Conservation (phyloP, 2,797 vertebrate genomes). For the Tenualosa thibaudeaui region DNA sequence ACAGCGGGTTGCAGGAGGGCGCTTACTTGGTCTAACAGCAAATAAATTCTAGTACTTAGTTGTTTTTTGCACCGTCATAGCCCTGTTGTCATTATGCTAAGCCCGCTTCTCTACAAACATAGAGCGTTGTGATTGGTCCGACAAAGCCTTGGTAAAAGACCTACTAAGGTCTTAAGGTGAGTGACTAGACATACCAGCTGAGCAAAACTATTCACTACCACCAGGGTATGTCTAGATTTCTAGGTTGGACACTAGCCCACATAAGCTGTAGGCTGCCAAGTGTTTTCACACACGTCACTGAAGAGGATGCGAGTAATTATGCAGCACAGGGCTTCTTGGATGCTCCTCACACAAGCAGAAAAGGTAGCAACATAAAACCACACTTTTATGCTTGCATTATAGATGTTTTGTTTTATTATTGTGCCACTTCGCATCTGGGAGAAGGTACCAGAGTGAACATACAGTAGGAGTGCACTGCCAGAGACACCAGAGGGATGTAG, state of each 20-base stretch:
- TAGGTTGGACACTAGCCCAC: background rate
- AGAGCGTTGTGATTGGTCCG: too few species aligned
- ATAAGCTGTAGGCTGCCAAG: background rate
- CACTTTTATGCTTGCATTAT: slow-evolving; percentile 2
- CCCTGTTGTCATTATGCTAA: too few species aligned
- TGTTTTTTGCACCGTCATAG: too few species aligned
- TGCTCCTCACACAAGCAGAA: background rate
- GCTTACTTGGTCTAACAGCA: too few species aligned
- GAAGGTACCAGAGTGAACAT: background rate
- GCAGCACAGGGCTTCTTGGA: background rate
- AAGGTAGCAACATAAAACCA: background rate
- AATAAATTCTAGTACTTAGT: too few species aligned
- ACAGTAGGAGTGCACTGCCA: background rate
- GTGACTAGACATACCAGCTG: too few species aligned
- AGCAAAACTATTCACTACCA: too few species aligned
- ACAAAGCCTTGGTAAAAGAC: too few species aligned
- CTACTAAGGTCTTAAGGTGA: too few species aligned
- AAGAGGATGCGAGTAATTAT: background rate
- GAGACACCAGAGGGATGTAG: background rate
- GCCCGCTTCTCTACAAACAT: too few species aligned
- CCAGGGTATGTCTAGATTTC: too few species aligned
- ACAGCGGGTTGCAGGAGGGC: too few species aligned
- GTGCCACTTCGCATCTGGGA: background rate
- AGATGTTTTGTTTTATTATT: background rate
- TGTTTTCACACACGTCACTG: background rate